Base-by-base conservation (phyloP, 2,888 invertebrate genomes). In the Drosophila greeni region DNA sequence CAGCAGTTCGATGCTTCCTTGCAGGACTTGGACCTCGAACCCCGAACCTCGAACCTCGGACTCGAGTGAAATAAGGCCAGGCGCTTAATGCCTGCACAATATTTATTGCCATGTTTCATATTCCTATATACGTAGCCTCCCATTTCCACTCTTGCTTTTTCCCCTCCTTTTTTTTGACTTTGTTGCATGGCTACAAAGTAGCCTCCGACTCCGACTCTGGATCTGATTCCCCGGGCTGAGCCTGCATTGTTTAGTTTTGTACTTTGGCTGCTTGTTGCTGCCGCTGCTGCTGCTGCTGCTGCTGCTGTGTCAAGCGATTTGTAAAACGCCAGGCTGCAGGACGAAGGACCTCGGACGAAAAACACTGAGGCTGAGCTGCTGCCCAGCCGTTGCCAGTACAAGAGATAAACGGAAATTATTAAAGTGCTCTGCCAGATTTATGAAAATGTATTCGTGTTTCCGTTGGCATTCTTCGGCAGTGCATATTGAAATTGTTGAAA, bases 61-160 rank as follows among this genome's bases (percentile, higher is more conserved):
- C 43, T 29, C 69, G 70, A 84, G 77, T 70, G 61, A 72, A 75
- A 75, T 79, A 81, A 74, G 71, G 72, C 77, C 45, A 71, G 82
- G 77, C 85, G 81, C 80, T 81, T 81, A 81, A 84, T 84, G 81
- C 85, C 83, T 81, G 81, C 83, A 82, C 81, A 82, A 81, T 81
- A 84, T 81, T 81, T 81, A 81, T 84, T 84, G 81, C 85, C 83
- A 84, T 84, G 77, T 83, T 81, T 81, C 85, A 81, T 81, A 84
- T 81, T 84, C 84, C 66, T 75, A 71, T 66, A 73, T 67, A 77
- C 75, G 42, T 37, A 48, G 26, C 54, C 54, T 37, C 20, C 34
- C n/a, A 24, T 47, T 31, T 40, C 33, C 16, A 20, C 34, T 34
- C 29, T 12, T 20, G 18, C n/a, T n/a, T 20, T n/a, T 20, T 5